phyloP scores from a whole-genome alignment of 2,797 vertebrate genomes.

The Otolemur crassicaudatus region DNA sequence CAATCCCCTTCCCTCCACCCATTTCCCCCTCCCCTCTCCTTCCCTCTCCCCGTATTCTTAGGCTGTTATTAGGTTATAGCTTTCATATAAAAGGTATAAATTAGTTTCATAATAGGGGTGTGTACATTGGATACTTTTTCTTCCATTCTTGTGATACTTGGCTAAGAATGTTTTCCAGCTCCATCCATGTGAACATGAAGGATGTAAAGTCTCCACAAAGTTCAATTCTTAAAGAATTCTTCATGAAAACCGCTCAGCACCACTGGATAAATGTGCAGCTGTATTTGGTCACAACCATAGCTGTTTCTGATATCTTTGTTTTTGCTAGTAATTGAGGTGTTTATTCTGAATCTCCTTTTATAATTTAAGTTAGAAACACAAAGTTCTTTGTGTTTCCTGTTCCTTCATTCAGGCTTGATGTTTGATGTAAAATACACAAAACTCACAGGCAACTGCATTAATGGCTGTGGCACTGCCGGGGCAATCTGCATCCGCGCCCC shows the following conservation, averaged over 20 bases:
- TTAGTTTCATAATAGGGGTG: too few species aligned
- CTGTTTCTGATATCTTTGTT: not conserved
- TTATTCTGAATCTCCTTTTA: constrained; percentile 12
- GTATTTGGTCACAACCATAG: not conserved
- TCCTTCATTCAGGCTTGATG: not conserved
- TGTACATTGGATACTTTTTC: too few species aligned
- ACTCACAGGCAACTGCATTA: not conserved
- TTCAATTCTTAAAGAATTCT: not conserved
- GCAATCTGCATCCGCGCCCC: not conserved
- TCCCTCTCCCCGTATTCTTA: too few species aligned
- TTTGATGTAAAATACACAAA: not conserved
- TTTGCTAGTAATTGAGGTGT: not conserved
- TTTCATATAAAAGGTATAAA: too few species aligned
- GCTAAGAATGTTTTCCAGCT: too few species aligned
- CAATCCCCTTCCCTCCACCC: too few species aligned
- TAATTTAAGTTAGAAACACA: not conserved
- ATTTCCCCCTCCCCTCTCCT: too few species aligned
- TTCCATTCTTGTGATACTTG: too few species aligned
- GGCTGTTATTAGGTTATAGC: too few species aligned
- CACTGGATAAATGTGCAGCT: not conserved
- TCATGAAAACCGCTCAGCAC: not conserved
- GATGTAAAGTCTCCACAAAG: not conserved
- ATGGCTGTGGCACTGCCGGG: fast-evolving
- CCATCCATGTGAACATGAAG: too few species aligned
- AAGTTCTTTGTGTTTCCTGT: not conserved